Percentiles rank a stretch among this genome's conserved stretches.
phyloP scores from a whole-genome alignment of 2,888 invertebrate genomes.

The Sphinx pinastri region DNA sequence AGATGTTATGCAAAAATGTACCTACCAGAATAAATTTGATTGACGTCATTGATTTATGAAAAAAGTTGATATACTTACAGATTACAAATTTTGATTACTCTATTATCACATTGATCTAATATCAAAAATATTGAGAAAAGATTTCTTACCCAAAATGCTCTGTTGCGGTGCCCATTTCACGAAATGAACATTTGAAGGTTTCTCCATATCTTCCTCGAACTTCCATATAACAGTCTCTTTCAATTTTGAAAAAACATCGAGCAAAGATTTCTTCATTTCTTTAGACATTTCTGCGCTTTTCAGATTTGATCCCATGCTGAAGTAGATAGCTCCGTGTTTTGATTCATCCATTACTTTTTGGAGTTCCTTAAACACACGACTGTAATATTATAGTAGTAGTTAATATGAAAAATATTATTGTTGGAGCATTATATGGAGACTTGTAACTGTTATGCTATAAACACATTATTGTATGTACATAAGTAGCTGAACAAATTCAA shows the following conservation, averaged over 20 bases:
- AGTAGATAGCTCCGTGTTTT: constrained; percentile 59
- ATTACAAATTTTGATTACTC: too few species aligned
- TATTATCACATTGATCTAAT: too few species aligned
- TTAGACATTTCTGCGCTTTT: constrained; percentile 54
- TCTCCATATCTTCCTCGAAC: constrained; percentile 56
- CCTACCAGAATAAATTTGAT: too few species aligned
- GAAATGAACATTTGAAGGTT: constrained; percentile 61
- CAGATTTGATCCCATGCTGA: constrained; percentile 61
- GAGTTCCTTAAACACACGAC: constrained; percentile 51
- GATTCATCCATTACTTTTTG: constrained; percentile 60
- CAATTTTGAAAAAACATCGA: constrained; percentile 58
- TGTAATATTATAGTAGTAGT: constrained; percentile 20
- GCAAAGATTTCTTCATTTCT: constrained; percentile 51
- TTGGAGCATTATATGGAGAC: too few species aligned
- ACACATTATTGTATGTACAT: too few species aligned
- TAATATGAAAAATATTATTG: too few species aligned
- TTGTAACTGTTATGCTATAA: too few species aligned
- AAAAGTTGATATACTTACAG: too few species aligned
- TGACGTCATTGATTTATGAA: too few species aligned
- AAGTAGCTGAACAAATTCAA: too few species aligned
- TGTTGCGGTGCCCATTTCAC: constrained; percentile 69
- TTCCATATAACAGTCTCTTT: constrained; percentile 70
- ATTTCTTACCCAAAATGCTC: constrained; percentile 52
- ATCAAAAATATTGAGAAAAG: too few species aligned
- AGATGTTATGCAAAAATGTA: neutral